Percentiles rank a stretch among this genome's conserved stretches.
Conservation (phyloP, 1,140 invertebrate species). For the Phenacoccus solenopsis region DNA sequence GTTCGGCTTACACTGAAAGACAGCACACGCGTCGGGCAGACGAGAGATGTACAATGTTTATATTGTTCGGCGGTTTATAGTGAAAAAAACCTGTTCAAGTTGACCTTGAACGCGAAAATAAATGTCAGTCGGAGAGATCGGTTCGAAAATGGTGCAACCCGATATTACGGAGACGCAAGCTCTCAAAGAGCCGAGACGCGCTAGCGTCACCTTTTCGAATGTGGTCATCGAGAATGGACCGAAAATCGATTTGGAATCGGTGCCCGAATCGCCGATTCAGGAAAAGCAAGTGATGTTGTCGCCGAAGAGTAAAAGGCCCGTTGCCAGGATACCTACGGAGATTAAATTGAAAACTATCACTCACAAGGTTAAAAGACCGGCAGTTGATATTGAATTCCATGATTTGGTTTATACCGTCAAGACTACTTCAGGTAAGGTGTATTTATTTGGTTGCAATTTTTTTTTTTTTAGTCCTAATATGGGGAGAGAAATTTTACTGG, state of each 20-base stretch:
- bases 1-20: no score
- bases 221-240: neutral
- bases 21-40: no score
- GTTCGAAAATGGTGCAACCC: neutral
- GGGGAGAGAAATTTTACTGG: no score
- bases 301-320: neutral
- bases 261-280: neutral
- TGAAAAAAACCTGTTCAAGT: no score
- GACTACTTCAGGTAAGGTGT: slow-evolving; percentile 48
- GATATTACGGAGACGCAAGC: neutral
- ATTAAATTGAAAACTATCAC: slow-evolving; percentile 34
- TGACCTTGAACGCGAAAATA: no score
- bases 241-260: neutral
- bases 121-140: no score
- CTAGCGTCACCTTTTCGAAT: neutral
- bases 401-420: slow-evolving; percentile 53
- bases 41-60: no score
- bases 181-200: neutral
- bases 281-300: no score
- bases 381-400: slow-evolving; percentile 56
- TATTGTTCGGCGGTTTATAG: no score
- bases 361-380: slow-evolving; percentile 45
- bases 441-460: neutral
- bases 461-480: no score
- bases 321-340: slow-evolving; percentile 25